Base-by-base conservation (phyloP, 2,888 invertebrate genomes). In the Acanthococcus lagerstroemiae region DNA sequence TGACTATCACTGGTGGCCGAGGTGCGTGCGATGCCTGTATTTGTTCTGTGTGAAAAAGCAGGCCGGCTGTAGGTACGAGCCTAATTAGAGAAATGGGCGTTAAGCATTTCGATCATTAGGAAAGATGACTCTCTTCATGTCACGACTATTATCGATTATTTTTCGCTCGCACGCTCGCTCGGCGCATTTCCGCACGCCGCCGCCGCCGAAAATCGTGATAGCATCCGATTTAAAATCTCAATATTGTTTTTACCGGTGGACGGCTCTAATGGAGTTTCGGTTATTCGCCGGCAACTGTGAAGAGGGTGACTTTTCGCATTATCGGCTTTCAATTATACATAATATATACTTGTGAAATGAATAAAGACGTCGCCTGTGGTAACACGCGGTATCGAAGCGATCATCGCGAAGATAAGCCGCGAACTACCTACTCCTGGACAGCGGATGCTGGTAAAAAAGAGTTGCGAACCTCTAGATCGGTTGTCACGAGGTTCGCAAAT, bases 11-110 rank as follows among this genome's bases (percentile, higher is more conserved):
- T 58, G 58, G 44, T 45, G 21, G 44, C 25, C 19, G 25, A 58
- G n/a, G 45, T 60, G 60, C 60, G 60, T 60, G 60, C 60, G 60
- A 48, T 60, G 50, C 60, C 60, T 50, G 60, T 60, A 60, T 60
- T 48, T 60, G 60, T 60, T 60, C 50, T 60, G 46, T 60, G 50
- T 60, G 50, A 60, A 60, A 60, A 50, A 45, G 25, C 25, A 58
- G 58, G 37, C 25, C 44, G 37, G 60, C 45, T 48, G 50, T 60
- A 60, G 26, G 21, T 50, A 50, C 60, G 60, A 60, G 60, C 50
- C 60, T 60, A 60, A 60, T 60, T 60, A 60, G 60, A 60, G 60
- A 60, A 60, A 60, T 60, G 60, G 60, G 60, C 60, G 60, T 60
- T 50, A 60, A 60, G 60, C 50, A 50, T 61, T 61, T 50, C 27